phyloP scores from a whole-genome alignment of 2,888 invertebrate genomes.

The Oscheius sp. region DNA sequence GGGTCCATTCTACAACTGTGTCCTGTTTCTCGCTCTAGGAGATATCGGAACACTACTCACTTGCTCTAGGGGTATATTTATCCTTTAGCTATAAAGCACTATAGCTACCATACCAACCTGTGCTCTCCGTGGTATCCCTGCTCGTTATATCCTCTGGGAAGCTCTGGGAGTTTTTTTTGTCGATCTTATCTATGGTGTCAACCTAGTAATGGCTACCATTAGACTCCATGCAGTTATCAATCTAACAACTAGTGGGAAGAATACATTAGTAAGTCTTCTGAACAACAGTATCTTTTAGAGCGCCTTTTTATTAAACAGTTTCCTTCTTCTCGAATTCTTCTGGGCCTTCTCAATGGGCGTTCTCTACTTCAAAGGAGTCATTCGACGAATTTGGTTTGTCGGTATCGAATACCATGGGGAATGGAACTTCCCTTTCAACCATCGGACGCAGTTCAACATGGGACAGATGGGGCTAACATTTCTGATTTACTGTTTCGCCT shows the following conservation, averaged over 20 bases:
- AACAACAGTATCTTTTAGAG: too few species aligned
- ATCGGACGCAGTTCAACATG: slow-evolving; percentile 10
- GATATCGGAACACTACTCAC: slow-evolving; percentile 1
- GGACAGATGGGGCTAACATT: neutral
- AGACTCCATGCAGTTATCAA: slow-evolving; percentile 9
- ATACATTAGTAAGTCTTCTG: too few species aligned
- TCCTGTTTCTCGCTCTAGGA: neutral
- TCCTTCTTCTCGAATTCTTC: neutral
- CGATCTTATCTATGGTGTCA: slow-evolving; percentile 15
- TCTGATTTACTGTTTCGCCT: slow-evolving; percentile 1
- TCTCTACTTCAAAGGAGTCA: slow-evolving; percentile 1
- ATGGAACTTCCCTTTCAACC: slow-evolving; percentile 1
- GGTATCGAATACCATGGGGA: slow-evolving; percentile 6
- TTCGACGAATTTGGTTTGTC: slow-evolving; percentile 7
- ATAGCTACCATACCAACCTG: slow-evolving; percentile 15
- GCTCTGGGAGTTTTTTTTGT: slow-evolving; percentile 12
- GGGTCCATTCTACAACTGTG: slow-evolving; percentile 12
- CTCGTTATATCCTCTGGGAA: slow-evolving; percentile 18
- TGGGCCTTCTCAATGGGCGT: slow-evolving; percentile 1
- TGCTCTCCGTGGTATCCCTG: neutral
- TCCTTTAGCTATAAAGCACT: neutral
- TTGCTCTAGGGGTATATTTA: slow-evolving; percentile 1
- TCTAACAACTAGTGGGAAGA: too few species aligned
- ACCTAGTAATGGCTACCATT: slow-evolving; percentile 10
- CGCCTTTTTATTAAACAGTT: neutral